Conservation (phyloP, 2,888 invertebrate species). For the Caenorhabditis sinica region DNA sequence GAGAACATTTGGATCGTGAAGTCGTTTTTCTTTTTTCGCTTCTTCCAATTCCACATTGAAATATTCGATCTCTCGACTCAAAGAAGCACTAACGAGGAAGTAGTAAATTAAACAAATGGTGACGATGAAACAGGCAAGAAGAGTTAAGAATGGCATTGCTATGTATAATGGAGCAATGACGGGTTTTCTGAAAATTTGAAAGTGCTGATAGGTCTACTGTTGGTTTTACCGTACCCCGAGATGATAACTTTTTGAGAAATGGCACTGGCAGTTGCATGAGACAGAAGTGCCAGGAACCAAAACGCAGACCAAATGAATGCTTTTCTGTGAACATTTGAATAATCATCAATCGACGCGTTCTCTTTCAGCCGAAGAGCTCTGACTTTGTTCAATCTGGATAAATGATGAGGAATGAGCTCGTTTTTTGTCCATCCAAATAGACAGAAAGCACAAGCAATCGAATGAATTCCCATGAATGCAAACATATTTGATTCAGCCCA, state of each 20-base stretch:
- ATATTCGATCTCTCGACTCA: conserved; percentile 38
- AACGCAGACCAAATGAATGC: conserved; percentile 38
- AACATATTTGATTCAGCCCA: conserved; percentile 52
- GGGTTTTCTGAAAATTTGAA: neutral
- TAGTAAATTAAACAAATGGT: conserved; percentile 28
- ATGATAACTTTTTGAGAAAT: conserved; percentile 25
- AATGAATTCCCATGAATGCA: conserved; percentile 45
- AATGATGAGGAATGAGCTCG: conserved; percentile 11
- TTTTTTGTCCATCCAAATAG: conserved; percentile 47
- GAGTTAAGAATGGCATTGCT: conserved; percentile 29
- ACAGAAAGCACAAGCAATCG: conserved; percentile 35
- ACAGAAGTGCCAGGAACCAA: conserved; percentile 13
- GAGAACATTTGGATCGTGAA: conserved; percentile 1
- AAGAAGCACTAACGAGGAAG: conserved; percentile 31
- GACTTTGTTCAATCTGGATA: conserved; percentile 16
- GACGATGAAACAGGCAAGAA: conserved; percentile 23
- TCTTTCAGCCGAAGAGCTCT: conserved; percentile 18
- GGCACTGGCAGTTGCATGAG: conserved; percentile 20
- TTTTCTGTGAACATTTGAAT: conserved; percentile 17
- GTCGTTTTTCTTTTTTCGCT: conserved; percentile 30
- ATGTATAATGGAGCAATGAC: conserved; percentile 6
- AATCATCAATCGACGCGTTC: conserved; percentile 14
- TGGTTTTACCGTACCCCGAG: conserved; percentile 1
- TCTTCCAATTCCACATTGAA: conserved; percentile 40
- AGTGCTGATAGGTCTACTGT: neutral